Evolutionary conservation across 2,113 vertebrate species (phyloP), one percentile per base, ranked within the genome.

Genomic region (Anas platyrhynchos): DNA sequence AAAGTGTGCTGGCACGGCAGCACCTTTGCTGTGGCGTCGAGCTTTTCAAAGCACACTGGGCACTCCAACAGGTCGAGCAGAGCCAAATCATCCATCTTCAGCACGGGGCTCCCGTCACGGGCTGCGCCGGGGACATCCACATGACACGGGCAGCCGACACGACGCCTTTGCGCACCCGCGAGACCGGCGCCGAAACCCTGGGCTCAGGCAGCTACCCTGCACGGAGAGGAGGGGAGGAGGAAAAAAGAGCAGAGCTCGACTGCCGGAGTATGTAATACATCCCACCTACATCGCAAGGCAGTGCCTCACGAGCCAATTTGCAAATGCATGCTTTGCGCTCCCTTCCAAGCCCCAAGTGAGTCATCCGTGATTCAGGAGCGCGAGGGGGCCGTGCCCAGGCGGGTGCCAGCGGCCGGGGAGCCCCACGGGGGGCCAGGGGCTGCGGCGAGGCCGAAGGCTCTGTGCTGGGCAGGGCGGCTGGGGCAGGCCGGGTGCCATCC

Each of bases 1-100:
- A 99, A 99, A 1, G 99, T 99, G 97, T 99, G 99, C 97, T 99
- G 99, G 98, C 99, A 99, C n/a, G 99, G 99, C 67, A 99, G 97
- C 74, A 99, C 99, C 96, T 98, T 99, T 7, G 99, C 99, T 0
- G 98, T 98, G 92, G 92, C 97, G 9, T 99, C 99, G 46, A 99
- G 98, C 93, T 97, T 98, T 78, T 99, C 98, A 21, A 98, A 97
- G 97, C 99, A 99, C 97, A 99, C 97, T 6, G 99, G 98, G 90
- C 99, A 99, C 93, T 99, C 98, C 97, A 99, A 89, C 89, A 99
- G 95, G 95, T 98, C 98, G 48, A 98, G 97, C 55, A 99, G 96
- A 83, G 98, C 97, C 84, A 98, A 84, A 65, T 99, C 98, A 94
- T 99, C 99, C 99, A 99, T 99, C 31, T 93, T 98, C 95, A 96